Percentiles rank a stretch among this genome's conserved stretches.
Evolutionary conservation across 2,888 invertebrate species (phyloP).

Genomic region (Camptogramma bilineatum): DNA sequence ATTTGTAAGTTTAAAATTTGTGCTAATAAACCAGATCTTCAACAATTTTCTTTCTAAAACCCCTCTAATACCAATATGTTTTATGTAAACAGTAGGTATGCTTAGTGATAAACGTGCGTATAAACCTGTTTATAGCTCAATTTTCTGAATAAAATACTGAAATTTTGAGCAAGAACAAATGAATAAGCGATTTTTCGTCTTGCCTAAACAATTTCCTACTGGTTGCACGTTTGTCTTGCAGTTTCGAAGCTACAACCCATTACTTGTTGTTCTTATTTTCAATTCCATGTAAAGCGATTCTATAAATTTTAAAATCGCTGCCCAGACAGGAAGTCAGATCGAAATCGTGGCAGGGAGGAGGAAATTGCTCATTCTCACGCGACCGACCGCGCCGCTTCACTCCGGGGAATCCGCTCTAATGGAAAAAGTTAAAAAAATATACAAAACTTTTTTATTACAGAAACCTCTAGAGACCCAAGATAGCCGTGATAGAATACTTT

Average conservation of each 20-base stretch:
- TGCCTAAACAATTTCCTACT: not conserved
- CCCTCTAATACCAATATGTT: too few relatives aligned
- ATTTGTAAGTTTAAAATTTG: not conserved
- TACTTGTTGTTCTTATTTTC: slow-evolving; percentile 67
- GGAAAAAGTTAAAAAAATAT: slow-evolving; percentile 83
- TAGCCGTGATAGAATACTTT: slow-evolving; percentile 44
- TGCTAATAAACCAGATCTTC: too few relatives aligned
- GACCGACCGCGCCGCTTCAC: slow-evolving; percentile 71
- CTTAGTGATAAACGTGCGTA: too few relatives aligned
- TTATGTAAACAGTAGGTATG: too few relatives aligned
- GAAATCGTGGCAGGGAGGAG: slow-evolving; percentile 80
- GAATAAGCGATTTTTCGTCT: not conserved
- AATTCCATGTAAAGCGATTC: slow-evolving; percentile 78
- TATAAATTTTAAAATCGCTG: slow-evolving; percentile 84
- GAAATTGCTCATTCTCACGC: slow-evolving; percentile 85
- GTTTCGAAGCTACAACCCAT: slow-evolving; percentile 36
- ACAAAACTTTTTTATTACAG: slow-evolving; percentile 78
- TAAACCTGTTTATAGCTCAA: not conserved
- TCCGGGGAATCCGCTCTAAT: slow-evolving; percentile 77
- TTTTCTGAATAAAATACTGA: not conserved
- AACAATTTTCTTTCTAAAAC: not conserved
- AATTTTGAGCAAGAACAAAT: not conserved
- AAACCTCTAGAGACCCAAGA: slow-evolving; percentile 59
- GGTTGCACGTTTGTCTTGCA: not conserved
- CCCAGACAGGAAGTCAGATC: slow-evolving; percentile 83